phyloP scores from a whole-genome alignment of 2,888 invertebrate genomes.

The Eulithis testata region DNA sequence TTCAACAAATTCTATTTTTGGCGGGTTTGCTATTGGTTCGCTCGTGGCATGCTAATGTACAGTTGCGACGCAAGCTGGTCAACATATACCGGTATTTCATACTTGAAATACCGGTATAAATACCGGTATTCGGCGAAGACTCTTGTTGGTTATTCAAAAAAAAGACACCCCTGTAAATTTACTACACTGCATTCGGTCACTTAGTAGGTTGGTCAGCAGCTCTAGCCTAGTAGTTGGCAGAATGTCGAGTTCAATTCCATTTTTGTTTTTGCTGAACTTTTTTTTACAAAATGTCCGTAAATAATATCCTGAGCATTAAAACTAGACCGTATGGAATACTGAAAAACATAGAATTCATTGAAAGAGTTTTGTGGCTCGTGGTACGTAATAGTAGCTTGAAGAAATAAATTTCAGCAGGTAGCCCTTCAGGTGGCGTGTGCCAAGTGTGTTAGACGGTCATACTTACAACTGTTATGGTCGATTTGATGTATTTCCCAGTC shows the following conservation, averaged over 20 bases:
- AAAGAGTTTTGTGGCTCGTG: constrained; percentile 17
- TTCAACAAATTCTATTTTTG: constrained; percentile 43
- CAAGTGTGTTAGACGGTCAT: constrained; percentile 36
- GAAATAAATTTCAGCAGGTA: constrained; percentile 36
- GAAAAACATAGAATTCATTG: not conserved
- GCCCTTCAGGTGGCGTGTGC: constrained; percentile 30
- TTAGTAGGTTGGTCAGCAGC: too few relatives aligned
- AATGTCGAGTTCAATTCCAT: too few relatives aligned
- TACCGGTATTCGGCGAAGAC: not conserved
- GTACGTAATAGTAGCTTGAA: constrained; percentile 37
- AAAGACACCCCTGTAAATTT: too few relatives aligned
- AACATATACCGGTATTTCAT: constrained; percentile 8
- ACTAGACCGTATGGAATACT: too few relatives aligned
- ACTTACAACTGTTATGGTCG: constrained; percentile 29
- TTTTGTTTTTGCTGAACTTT: too few relatives aligned
- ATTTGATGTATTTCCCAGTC: constrained; percentile 37
- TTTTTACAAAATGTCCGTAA: too few relatives aligned
- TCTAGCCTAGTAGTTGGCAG: too few relatives aligned
- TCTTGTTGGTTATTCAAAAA: not conserved
- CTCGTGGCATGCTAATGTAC: constrained; percentile 33
- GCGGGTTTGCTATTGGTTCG: constrained; percentile 28
- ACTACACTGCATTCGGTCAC: too few relatives aligned
- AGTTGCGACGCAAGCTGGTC: constrained; percentile 15
- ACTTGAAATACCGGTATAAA: too few relatives aligned
- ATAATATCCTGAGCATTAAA: not conserved